phyloP scores from a whole-genome alignment of 2,113 vertebrate species.

The Balaeniceps rex region DNA sequence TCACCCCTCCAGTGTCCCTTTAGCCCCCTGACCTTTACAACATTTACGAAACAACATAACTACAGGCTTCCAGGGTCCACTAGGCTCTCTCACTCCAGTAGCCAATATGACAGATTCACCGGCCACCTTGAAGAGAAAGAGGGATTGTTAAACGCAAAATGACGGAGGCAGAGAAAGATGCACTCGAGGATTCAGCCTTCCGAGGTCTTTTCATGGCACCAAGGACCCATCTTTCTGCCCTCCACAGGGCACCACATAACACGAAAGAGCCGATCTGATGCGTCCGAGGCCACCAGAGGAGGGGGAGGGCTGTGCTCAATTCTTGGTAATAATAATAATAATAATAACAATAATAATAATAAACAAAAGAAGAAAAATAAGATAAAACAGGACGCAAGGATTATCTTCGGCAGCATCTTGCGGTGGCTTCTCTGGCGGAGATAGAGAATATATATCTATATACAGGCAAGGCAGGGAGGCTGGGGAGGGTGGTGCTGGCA shows the following conservation, averaged over 20 bases:
- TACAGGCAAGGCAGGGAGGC: constrained; percentile 64
- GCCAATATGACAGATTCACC: constrained; percentile 40
- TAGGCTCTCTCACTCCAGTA: constrained; percentile 55
- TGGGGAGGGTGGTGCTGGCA: background rate
- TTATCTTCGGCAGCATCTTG: constrained; percentile 80
- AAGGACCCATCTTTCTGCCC: background rate
- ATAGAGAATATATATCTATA: constrained; percentile 76
- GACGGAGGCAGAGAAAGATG: constrained; percentile 54
- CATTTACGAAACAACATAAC: constrained; percentile 58
- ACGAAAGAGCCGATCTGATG: background rate
- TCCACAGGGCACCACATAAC: constrained; percentile 14
- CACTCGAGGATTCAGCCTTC: constrained; percentile 53
- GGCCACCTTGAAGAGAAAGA: constrained; percentile 58
- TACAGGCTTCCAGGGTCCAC: constrained; percentile 60
- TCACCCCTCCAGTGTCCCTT: constrained; percentile 28
- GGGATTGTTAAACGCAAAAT: constrained; percentile 64
- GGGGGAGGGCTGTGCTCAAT: constrained; percentile 61
- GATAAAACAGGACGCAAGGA: constrained; percentile 70
- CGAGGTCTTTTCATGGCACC: constrained; percentile 43
- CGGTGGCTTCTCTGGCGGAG: constrained; percentile 76
- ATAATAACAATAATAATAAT: constrained; percentile 68
- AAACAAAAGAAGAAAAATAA: constrained; percentile 69
- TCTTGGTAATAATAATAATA: constrained; percentile 67
- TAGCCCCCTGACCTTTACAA: constrained; percentile 39
- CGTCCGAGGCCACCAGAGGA: constrained; percentile 40